Percentiles rank a stretch among this genome's conserved stretches.
These are phyloP conservation scores for Epinephelus malabaricus DNA, from an alignment of 2,797 vertebrate genomes.

Conservation along the genomic window DNA sequence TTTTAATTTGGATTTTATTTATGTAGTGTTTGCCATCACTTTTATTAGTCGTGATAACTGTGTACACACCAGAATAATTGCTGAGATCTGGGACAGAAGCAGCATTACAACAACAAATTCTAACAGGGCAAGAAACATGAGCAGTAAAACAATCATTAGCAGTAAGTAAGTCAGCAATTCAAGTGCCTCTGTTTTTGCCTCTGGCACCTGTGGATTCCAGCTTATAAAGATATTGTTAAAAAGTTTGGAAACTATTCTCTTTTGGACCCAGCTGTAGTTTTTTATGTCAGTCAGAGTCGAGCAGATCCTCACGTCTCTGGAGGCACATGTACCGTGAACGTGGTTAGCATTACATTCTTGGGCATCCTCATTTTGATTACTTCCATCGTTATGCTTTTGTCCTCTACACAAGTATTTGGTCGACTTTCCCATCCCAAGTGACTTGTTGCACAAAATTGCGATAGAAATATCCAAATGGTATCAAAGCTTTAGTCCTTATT, in stretches of 20 bases:
- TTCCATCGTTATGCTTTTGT: background rate
- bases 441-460: background rate
- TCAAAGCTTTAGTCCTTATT: background rate
- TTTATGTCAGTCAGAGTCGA: background rate
- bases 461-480: background rate
- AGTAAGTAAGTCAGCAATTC: conserved; percentile 6
- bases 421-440: background rate
- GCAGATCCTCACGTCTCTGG: too few species aligned
- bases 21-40: background rate
- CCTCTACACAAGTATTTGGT: background rate
- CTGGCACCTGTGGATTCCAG: background rate
- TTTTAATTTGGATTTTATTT: background rate
- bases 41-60: background rate
- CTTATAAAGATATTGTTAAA: background rate
- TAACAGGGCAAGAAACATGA: background rate
- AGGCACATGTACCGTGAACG: background rate
- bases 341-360: background rate
- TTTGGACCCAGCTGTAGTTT: background rate
- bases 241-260: background rate
- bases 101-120: background rate
- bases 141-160: background rate
- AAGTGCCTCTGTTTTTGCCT: background rate
- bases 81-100: background rate
- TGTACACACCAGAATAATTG: background rate
- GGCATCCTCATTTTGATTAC: too few species aligned